Percentiles rank a stretch among this genome's conserved stretches.
phyloP scores from a whole-genome alignment of 2,888 invertebrate species.

The Caenorhabditis japonica region DNA sequence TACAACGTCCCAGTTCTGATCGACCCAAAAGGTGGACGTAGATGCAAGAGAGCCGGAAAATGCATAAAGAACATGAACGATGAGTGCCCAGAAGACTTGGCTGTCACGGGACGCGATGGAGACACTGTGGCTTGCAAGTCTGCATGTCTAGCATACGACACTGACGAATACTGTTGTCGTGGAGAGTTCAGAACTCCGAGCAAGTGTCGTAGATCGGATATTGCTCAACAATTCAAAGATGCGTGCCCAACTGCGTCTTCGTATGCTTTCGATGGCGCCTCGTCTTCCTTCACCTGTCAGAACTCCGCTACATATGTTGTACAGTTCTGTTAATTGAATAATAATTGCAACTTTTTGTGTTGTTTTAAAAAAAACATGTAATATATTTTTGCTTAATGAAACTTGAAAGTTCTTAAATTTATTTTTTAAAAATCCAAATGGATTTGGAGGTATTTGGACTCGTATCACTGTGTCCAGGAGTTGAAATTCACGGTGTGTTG shows the following conservation, averaged over 20 bases:
- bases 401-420: no score
- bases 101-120: constrained; percentile 53
- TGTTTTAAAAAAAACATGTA: no score
- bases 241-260: constrained; percentile 81
- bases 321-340: constrained; percentile 52
- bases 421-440: no score
- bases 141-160: constrained; percentile 62
- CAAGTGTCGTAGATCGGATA: constrained; percentile 77
- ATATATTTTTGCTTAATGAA: no score
- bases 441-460: no score
- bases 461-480: no score
- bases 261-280: constrained; percentile 81
- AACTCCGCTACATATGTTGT: constrained; percentile 48
- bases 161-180: constrained; percentile 33
- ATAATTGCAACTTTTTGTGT: no score
- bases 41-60: no score
- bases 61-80: constrained; percentile 50
- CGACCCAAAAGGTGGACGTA: constrained; percentile 49
- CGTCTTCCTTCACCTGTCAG: constrained; percentile 80
- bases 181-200: constrained; percentile 73
- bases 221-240: constrained; percentile 78
- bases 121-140: constrained; percentile 79
- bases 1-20: constrained; percentile 77
- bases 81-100: constrained; percentile 50
- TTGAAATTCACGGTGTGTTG: no score